phyloP scores from a whole-genome alignment of 2,888 invertebrate genomes.

The Muschampia plurimacula region DNA sequence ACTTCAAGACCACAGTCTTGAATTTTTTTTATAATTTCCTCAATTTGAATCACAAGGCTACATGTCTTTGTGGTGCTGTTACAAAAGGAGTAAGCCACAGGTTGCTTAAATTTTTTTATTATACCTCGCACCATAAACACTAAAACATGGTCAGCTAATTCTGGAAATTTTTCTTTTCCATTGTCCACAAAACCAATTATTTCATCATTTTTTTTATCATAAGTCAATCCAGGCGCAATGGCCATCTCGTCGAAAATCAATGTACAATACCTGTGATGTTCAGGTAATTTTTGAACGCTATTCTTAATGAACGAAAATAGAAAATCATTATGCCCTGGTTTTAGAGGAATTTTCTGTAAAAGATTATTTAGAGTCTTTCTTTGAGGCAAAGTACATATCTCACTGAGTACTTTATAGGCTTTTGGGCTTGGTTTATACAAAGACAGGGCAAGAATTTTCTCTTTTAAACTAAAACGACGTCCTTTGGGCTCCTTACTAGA shows the following conservation, averaged over 20 bases:
- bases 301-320: constrained; percentile 22
- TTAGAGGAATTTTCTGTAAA: no score
- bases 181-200: background rate
- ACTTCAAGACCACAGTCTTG: constrained; percentile 37
- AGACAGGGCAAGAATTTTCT: no score
- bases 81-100: constrained; percentile 41
- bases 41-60: constrained; percentile 22
- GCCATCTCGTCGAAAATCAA: constrained; percentile 41
- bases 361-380: no score
- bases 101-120: constrained; percentile 49
- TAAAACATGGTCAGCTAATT: constrained; percentile 35
- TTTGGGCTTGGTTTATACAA: no score
- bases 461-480: no score
- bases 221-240: constrained; percentile 28
- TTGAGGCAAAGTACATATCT: no score
- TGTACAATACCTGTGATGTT: constrained; percentile 26
- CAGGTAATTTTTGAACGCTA: constrained; percentile 22
- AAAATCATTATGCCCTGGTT: constrained; percentile 20
- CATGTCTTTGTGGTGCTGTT: constrained; percentile 21
- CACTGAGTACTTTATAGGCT: no score
- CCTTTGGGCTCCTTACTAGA: no score
- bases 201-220: constrained; percentile 17
- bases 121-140: constrained; percentile 46
- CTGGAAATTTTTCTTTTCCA: background rate
- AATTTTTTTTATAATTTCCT: constrained; percentile 37